phyloP scores from a whole-genome alignment of 2,888 invertebrate species.

The Axea sp. region DNA sequence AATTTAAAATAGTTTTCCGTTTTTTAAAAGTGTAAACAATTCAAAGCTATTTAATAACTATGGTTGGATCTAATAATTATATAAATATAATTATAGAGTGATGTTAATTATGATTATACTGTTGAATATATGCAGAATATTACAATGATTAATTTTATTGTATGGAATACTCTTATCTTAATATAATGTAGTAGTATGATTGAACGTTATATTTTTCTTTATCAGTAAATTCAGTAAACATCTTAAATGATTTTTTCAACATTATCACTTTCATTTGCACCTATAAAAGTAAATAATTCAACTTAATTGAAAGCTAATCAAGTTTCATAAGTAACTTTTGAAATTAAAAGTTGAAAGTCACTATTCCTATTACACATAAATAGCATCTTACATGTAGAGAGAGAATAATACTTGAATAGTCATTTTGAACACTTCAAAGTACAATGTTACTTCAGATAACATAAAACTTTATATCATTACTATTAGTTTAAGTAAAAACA shows the following conservation, averaged over 20 bases:
- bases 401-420: constrained; percentile 12
- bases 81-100: too few species aligned
- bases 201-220: not conserved
- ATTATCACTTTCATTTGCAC: constrained; percentile 4
- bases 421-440: constrained; percentile 8
- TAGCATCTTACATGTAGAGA: constrained; percentile 12
- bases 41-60: too few species aligned
- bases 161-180: too few species aligned
- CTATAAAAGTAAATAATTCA: not conserved
- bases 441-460: constrained; percentile 8
- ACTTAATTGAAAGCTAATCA: not conserved
- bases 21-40: too few species aligned
- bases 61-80: too few species aligned
- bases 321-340: not conserved
- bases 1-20: too few species aligned
- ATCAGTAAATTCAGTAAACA: not conserved
- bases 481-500: too few species aligned
- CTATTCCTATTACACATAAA: not conserved
- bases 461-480: too few species aligned
- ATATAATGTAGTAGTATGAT: too few species aligned
- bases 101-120: too few species aligned
- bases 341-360: not conserved
- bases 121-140: too few species aligned
- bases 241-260: not conserved
- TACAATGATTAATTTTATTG: too few species aligned